Percentiles rank a stretch among this genome's conserved stretches.
Conservation (phyloP, 2,888 invertebrate species). For the Carpatolechia fugitivella region DNA sequence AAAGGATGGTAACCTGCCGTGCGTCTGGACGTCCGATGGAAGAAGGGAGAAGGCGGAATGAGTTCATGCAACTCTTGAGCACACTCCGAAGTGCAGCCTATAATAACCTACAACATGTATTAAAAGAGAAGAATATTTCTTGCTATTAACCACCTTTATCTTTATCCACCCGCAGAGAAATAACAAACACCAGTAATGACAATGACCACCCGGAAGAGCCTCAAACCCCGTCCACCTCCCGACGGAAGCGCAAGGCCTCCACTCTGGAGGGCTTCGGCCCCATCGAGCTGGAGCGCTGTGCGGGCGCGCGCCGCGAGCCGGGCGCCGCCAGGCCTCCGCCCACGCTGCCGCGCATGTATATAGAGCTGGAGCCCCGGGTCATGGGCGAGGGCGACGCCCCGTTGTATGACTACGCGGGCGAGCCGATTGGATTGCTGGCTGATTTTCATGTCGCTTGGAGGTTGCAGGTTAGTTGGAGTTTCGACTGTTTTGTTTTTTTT, state of each 20-base stretch:
- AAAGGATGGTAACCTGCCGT: no score
- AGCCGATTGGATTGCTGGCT: slow-evolving; percentile 54
- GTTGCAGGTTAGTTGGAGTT: slow-evolving; percentile 48
- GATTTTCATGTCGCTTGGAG: slow-evolving; percentile 62
- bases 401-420: slow-evolving; percentile 54
- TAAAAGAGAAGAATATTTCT: no score
- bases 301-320: slow-evolving; percentile 32
- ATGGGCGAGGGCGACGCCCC: slow-evolving; percentile 41
- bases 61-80: no score
- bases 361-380: slow-evolving; percentile 65
- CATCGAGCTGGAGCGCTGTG: slow-evolving; percentile 32
- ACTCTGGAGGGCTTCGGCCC: slow-evolving; percentile 6
- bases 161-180: slow-evolving; percentile 16
- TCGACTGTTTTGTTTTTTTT: no score
- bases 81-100: no score
- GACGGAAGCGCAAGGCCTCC: slow-evolving; percentile 20
- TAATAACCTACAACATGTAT: no score
- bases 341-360: slow-evolving; percentile 59
- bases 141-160: no score
- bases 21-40: no score
- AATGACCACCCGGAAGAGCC: slow-evolving; percentile 17
- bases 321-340: slow-evolving; percentile 51
- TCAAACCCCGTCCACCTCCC: slow-evolving; percentile 21
- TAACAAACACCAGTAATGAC: slow-evolving; percentile 5
- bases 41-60: no score